Conservation (phyloP, 2,797 vertebrate genomes). For the Semotilus atromaculatus region DNA sequence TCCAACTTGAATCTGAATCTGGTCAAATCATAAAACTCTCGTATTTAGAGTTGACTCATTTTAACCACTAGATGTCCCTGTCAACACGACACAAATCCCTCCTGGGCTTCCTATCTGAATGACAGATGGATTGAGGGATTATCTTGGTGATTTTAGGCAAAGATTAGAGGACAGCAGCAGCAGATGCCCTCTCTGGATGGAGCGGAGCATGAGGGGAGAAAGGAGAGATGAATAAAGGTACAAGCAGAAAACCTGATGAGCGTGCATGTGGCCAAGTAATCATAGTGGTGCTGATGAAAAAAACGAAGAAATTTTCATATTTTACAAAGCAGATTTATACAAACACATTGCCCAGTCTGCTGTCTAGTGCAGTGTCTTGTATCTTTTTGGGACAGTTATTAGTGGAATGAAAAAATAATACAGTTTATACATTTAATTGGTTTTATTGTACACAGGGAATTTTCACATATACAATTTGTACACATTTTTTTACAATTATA, state of each 20-base stretch:
- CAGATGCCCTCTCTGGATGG: conserved; percentile 83
- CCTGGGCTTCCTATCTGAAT: conserved; percentile 32
- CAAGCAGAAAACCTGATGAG: conserved; percentile 4
- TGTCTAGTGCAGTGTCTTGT: not conserved
- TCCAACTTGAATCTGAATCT: not conserved
- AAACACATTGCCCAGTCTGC: not conserved
- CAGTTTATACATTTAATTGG: conserved; percentile 57
- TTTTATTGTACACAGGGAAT: conserved; percentile 80
- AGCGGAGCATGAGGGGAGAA: conserved; percentile 45
- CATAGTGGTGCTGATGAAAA: conserved; percentile 13
- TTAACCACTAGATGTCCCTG: conserved; percentile 56
- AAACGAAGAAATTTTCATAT: not conserved
- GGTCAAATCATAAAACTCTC: not conserved
- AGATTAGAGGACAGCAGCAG: conserved; percentile 81
- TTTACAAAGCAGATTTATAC: conserved; percentile 12
- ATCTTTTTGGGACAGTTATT: not conserved
- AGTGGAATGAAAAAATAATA: conserved; percentile 29
- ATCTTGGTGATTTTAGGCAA: conserved; percentile 82
- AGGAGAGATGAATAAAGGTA: conserved; percentile 31
- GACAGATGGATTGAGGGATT: conserved; percentile 81
- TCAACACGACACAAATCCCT: not conserved
- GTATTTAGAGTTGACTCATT: conserved; percentile 6
- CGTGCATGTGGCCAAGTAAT: conserved; percentile 17
- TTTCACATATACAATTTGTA: conserved; percentile 77
- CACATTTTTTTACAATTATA: conserved; percentile 59